A percentile compares a stretch with the other conserved stretches of the same genome.
These are phyloP conservation scores for Muschampia plurimacula DNA, from an alignment of 2,888 invertebrate species.

Conservation along the genomic window DNA sequence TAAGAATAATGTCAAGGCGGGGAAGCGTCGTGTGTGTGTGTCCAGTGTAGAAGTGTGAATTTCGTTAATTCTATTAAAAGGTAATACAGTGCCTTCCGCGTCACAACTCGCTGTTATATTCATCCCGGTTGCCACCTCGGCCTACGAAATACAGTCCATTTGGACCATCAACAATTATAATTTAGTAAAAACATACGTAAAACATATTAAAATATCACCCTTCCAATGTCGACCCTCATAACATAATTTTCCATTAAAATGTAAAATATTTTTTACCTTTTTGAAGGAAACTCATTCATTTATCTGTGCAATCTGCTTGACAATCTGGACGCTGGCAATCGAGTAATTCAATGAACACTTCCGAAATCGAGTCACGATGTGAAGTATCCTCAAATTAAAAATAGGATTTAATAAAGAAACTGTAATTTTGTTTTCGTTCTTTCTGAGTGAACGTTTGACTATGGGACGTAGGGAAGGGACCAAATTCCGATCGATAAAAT, in stretches of 20 bases:
- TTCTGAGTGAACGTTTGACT: background rate
- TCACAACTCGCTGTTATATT: no score
- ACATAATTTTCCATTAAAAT: background rate
- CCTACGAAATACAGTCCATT: no score
- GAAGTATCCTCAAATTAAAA: background rate
- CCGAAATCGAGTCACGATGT: constrained; percentile 63
- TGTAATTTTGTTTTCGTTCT: constrained; percentile 8
- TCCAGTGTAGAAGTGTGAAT: no score
- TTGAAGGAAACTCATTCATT: background rate
- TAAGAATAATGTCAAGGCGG: no score
- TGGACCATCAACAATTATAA: no score
- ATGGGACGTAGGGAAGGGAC: background rate
- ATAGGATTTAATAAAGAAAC: constrained; percentile 7
- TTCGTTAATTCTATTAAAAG: no score
- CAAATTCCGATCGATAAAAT: constrained; percentile 8
- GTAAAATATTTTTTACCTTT: background rate
- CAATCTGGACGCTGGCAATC: constrained; percentile 62
- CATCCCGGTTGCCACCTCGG: no score
- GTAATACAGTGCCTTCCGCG: no score
- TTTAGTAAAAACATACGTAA: no score
- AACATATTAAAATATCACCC: no score
- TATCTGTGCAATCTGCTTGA: constrained; percentile 66
- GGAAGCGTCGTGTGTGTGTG: no score
- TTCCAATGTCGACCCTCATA: background rate
- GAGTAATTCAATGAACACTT: constrained; percentile 77